Percentiles rank a stretch among this genome's conserved stretches.
phyloP scores from a whole-genome alignment of 1,140 invertebrate genomes.

The Ptiloglossa arizonensis region DNA sequence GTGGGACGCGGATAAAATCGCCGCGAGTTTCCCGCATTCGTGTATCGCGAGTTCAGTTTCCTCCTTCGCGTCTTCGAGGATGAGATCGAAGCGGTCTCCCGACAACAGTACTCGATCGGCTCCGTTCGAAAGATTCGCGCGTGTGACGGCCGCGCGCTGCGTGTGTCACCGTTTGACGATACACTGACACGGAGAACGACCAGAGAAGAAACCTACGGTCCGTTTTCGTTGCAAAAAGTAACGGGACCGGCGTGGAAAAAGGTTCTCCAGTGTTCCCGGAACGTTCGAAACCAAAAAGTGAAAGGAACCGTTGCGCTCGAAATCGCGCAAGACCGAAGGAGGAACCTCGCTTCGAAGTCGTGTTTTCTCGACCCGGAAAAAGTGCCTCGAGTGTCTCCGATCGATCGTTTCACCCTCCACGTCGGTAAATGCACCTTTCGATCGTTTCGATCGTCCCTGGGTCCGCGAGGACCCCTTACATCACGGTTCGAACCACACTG shows the following conservation, averaged over 20 bases:
- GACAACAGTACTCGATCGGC: constrained; percentile 12
- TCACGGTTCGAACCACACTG: too few relatives aligned
- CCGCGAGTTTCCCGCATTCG: constrained; percentile 34
- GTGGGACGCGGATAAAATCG: constrained; percentile 59
- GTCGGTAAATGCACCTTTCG: not conserved
- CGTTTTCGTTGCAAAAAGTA: not conserved
- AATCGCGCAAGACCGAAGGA: not conserved
- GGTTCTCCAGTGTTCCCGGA: not conserved
- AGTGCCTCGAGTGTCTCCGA: not conserved
- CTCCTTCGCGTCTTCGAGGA: constrained; percentile 55
- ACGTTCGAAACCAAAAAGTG: not conserved
- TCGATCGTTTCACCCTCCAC: too few relatives aligned
- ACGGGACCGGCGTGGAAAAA: not conserved
- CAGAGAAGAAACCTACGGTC: not conserved
- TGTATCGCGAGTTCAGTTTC: constrained; percentile 62
- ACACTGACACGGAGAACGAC: not conserved
- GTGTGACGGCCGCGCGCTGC: constrained; percentile 6
- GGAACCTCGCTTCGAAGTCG: not conserved
- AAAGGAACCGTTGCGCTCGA: not conserved
- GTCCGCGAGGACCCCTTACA: too few relatives aligned
- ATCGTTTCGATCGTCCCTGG: not conserved
- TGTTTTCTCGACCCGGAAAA: not conserved
- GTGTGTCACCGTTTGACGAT: not conserved
- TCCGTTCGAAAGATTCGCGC: not conserved
- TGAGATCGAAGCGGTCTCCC: constrained; percentile 45